Percentiles rank a stretch among this genome's conserved stretches.
Evolutionary conservation across 2,113 vertebrate species (phyloP).

Genomic region (Chinchilla lanigera): DNA sequence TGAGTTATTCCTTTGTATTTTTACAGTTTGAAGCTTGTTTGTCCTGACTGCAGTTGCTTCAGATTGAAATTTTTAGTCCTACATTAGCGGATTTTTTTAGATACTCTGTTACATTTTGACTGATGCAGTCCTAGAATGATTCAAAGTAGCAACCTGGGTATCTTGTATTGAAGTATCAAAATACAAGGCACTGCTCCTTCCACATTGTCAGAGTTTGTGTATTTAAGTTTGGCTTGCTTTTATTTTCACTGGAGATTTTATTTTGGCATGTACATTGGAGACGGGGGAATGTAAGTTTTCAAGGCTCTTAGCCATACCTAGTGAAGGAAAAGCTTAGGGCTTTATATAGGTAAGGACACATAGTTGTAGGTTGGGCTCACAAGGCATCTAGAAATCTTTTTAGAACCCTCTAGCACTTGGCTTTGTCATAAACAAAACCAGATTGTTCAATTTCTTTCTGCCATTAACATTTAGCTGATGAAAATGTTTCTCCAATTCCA

Average conservation of each 20-base stretch:
- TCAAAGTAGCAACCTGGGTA: slow-evolving; percentile 25
- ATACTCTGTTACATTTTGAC: slow-evolving; percentile 37
- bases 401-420: neutral
- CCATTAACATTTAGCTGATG: neutral
- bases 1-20: slow-evolving; percentile 12
- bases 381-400: slow-evolving; percentile 21
- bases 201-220: neutral
- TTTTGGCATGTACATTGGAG: slow-evolving; percentile 19
- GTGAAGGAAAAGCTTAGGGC: neutral
- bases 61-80: slow-evolving; percentile 21
- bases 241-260: neutral
- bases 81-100: slow-evolving; percentile 16
- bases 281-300: neutral
- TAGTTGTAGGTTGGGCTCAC: neutral
- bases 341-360: neutral
- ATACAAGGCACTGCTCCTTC: fast-evolving
- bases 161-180: neutral
- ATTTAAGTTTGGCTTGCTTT: neutral
- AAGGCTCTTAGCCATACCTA: neutral
- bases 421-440: slow-evolving; percentile 16
- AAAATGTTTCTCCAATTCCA: slow-evolving; percentile 15
- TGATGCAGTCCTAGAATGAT: neutral
- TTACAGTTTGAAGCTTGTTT: neutral
- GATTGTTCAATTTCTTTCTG: slow-evolving; percentile 49
- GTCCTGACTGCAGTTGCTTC: neutral